phyloP scores from a whole-genome alignment of 2,888 invertebrate genomes.

The Drosophila mimica region DNA sequence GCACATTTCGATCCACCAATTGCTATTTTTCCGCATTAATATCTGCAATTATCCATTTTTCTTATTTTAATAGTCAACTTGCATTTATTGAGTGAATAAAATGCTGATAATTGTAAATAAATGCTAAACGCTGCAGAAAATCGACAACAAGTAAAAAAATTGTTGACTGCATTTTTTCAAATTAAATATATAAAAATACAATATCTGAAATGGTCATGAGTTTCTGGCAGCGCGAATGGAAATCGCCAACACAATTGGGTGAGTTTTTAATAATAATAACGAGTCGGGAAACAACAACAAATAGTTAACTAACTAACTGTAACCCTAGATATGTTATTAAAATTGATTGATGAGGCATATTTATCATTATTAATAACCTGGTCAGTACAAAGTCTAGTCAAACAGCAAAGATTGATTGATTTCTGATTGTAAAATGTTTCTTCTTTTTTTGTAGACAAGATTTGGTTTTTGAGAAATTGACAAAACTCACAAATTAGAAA shows the following conservation, averaged over 20 bases:
- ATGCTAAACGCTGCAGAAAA: constrained; percentile 30
- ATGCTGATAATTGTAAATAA: constrained; percentile 36
- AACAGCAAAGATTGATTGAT: not conserved
- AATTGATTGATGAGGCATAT: not conserved
- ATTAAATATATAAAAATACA: constrained; percentile 15
- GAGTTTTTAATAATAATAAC: constrained; percentile 29
- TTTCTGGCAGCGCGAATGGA: constrained; percentile 20
- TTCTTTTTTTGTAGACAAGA: not conserved
- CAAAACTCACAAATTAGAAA: not conserved
- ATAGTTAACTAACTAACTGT: not conserved
- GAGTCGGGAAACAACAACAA: not conserved
- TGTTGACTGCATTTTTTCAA: constrained; percentile 21
- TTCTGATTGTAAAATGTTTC: not conserved
- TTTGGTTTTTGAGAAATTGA: not conserved
- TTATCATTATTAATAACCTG: not conserved
- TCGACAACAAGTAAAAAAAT: constrained; percentile 14
- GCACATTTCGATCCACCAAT: not conserved
- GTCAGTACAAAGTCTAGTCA: not conserved
- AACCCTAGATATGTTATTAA: not conserved
- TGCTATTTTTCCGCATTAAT: constrained; percentile 2
- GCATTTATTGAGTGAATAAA: constrained; percentile 21
- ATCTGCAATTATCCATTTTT: constrained; percentile 19
- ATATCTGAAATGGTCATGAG: constrained; percentile 30
- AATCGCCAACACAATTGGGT: constrained; percentile 48
- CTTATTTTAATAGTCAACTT: constrained; percentile 2